A percentile compares a stretch with the other conserved stretches of the same genome.
These are phyloP conservation scores for Chironex yamaguchii DNA, from an alignment of 30 jellyfish, hydroid and myxozoan species.

Conservation along the genomic window DNA sequence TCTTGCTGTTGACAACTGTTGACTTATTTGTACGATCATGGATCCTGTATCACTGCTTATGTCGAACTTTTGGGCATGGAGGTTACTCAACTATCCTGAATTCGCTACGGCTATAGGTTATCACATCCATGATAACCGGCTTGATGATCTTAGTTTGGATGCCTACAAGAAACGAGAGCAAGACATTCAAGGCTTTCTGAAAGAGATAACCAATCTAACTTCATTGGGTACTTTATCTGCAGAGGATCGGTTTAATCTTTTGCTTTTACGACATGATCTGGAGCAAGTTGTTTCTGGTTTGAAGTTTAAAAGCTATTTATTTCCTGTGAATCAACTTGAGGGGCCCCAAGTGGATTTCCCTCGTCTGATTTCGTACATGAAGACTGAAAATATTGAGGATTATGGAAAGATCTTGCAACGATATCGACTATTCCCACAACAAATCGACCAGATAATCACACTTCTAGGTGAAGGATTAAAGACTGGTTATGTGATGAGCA, in stretches of 20 bases:
- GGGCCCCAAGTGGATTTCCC: slow-evolving; percentile 98
- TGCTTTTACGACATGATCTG: slow-evolving; percentile 67
- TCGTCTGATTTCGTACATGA: slow-evolving; percentile 88
- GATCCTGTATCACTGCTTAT: no score
- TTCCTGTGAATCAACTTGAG: slow-evolving; percentile 84
- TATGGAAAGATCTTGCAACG: slow-evolving; percentile 70
- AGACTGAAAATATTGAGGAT: slow-evolving; percentile 71
- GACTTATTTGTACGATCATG: no score
- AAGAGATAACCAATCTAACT: no score
- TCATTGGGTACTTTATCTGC: no score
- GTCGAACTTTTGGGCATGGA: slow-evolving; percentile 97
- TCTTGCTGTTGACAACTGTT: no score
- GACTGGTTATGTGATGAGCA: slow-evolving; percentile 52
- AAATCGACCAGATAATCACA: slow-evolving; percentile 58
- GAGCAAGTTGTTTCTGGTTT: slow-evolving; percentile 69
- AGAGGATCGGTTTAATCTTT: slow-evolving; percentile 27
- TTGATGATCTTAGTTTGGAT: slow-evolving; percentile 72
- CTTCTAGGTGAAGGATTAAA: slow-evolving; percentile 67
- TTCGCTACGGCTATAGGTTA: slow-evolving; percentile 94
- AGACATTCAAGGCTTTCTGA: slow-evolving; percentile 46
- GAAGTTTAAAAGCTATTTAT: slow-evolving; percentile 65
- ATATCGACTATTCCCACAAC: slow-evolving; percentile 68
- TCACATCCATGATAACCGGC: slow-evolving; percentile 66
- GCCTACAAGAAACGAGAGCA: slow-evolving; percentile 57
- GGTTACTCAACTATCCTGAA: slow-evolving; percentile 83